These are phyloP conservation scores for Psittacula echo DNA, from an alignment of 2,797 vertebrate genomes.

Conservation along the genomic window DNA sequence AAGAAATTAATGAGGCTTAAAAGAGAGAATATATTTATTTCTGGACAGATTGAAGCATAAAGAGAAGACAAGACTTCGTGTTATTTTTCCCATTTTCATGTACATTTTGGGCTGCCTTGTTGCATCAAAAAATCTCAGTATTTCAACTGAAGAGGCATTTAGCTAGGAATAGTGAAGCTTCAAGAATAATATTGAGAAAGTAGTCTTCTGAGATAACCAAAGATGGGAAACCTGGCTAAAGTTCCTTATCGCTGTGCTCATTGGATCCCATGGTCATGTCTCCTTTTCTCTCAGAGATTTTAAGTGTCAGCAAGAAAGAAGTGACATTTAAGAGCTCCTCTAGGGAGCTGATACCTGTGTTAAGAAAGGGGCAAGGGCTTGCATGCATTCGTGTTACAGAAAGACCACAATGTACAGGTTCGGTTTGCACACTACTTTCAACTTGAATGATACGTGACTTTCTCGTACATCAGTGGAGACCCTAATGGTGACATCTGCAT, in stretches of 20 bases:
- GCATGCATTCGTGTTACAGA: not conserved
- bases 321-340: not conserved
- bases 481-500: not conserved
- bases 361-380: not conserved
- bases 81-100: not conserved
- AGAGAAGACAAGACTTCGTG: not conserved
- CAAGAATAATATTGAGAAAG: not conserved
- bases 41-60: not conserved
- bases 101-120: not conserved
- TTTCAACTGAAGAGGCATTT: not conserved
- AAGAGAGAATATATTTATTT: not conserved
- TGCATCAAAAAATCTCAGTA: not conserved
- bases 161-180: not conserved
- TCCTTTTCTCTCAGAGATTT: not conserved
- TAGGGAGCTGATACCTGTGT: not conserved
- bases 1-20: not conserved
- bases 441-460: not conserved
- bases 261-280: fast-evolving
- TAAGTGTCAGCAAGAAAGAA: not conserved
- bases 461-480: not conserved
- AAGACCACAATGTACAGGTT: not conserved
- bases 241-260: not conserved
- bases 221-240: not conserved
- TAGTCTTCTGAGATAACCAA: not conserved
- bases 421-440: not conserved